A percentile compares a stretch with the other conserved stretches of the same genome.
These are phyloP conservation scores for Thunnus maccoyii DNA, from an alignment of 2,113 vertebrate genomes.

Conservation along the genomic window DNA sequence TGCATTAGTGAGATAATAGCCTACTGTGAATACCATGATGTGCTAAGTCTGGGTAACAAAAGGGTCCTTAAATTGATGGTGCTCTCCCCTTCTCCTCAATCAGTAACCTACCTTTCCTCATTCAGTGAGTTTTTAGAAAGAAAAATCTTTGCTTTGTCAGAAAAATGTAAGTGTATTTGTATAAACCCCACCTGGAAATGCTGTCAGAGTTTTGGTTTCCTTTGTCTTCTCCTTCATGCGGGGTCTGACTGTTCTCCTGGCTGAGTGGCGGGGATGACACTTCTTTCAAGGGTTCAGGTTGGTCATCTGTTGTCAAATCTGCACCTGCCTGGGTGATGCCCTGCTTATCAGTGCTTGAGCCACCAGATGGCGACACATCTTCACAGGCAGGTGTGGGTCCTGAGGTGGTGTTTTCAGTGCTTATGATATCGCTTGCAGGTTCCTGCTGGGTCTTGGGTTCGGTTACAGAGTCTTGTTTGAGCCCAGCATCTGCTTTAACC, in stretches of 20 bases:
- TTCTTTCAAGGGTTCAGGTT: not conserved
- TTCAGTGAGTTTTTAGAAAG: not conserved
- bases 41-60: too few species aligned
- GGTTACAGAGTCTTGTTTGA: not conserved
- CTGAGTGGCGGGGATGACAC: not conserved
- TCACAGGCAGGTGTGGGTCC: not conserved
- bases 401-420: not conserved
- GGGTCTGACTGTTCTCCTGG: not conserved
- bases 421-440: not conserved
- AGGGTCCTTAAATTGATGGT: too few species aligned
- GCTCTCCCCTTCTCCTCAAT: too few species aligned
- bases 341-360: not conserved
- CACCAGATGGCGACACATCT: conserved; percentile 57
- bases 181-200: conserved; percentile 48
- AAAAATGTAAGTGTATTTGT: not conserved
- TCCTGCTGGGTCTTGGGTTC: not conserved
- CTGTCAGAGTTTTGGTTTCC: not conserved
- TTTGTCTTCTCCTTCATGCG: not conserved
- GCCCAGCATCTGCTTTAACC: not conserved
- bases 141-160: not conserved
- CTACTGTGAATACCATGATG: too few species aligned
- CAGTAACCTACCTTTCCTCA: too few species aligned
- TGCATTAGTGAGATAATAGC: too few species aligned
- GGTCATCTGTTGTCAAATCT: not conserved
- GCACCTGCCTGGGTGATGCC: not conserved